These are phyloP conservation scores for Poeciliopsis retropinna DNA, from an alignment of 2,113 vertebrate species.

Conservation along the genomic window DNA sequence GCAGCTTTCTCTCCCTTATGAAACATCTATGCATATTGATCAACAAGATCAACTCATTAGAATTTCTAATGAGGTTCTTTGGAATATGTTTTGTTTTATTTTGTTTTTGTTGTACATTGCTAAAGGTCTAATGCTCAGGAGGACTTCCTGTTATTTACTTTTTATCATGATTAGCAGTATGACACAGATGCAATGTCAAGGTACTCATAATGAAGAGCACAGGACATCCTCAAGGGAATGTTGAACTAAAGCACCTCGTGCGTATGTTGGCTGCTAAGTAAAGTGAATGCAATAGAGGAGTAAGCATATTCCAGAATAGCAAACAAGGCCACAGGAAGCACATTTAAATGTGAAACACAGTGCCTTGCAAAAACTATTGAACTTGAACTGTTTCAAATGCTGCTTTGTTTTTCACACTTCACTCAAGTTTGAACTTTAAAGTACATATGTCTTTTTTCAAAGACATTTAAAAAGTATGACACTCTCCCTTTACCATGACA, in stretches of 20 bases:
- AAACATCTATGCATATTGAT: constrained; percentile 15
- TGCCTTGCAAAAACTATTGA: background rate
- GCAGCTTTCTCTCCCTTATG: background rate
- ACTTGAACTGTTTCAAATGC: background rate
- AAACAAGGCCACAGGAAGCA: constrained; percentile 3
- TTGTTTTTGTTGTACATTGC: constrained; percentile 4
- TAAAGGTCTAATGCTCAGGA: constrained; percentile 21
- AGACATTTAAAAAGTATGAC: too few species aligned
- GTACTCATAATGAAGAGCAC: constrained; percentile 35
- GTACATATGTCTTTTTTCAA: too few species aligned
- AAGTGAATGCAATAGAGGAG: constrained; percentile 11
- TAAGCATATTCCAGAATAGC: constrained; percentile 7
- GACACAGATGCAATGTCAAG: constrained; percentile 29
- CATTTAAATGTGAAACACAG: background rate
- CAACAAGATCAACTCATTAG: constrained; percentile 10
- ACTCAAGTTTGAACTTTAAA: background rate
- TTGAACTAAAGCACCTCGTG: constrained; percentile 9
- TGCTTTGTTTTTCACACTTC: background rate
- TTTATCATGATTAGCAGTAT: constrained; percentile 32
- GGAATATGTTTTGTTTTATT: background rate
- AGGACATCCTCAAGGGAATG: constrained; percentile 37
- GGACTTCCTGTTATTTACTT: constrained; percentile 38
- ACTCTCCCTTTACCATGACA: too few species aligned
- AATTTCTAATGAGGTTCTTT: constrained; percentile 19
- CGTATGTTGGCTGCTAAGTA: constrained; percentile 12